Evolutionary conservation across 1,140 invertebrate species (phyloP), one percentile per base, ranked within the genome.

Genomic region (Anoplophora glabripennis): DNA sequence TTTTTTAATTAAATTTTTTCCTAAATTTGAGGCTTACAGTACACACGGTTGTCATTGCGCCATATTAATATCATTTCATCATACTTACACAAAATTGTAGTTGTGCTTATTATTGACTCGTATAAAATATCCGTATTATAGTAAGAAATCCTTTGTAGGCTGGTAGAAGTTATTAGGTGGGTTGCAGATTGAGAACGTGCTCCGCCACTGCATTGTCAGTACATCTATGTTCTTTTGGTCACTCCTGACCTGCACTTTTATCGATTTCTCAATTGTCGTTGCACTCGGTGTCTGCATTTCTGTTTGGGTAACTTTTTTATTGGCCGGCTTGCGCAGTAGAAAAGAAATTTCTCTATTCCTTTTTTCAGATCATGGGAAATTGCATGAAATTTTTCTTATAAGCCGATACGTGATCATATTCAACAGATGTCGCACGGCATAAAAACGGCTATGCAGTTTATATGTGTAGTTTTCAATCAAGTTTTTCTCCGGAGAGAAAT

Each of bases 211-310:
- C 5, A 5, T 28, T 28, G 21, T 28, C 21, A 28, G 21, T 28
- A 28, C 21, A 28, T 52, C n/a, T 11, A 11, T 38, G 14, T 21
- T 57, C 46, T 62, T 38, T 14, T 33, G 17, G 34, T 59, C 49
- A 64, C 33, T 53, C 62, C 62, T 64, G 62, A 64, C 62, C 62
- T 64, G 62, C 57, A 61, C 48, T 53, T 64, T 64, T 64, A 64
- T 64, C 58, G 62, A 64, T 64, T 64, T 46, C 46, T 49, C 54
- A 62, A 62, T 62, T 62, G 59, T 59, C 61, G 57, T 59, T 63
- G 61, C 61, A 63, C 51, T 59, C 61, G 8, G 52, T 54, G 61
- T 63, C 61, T 63, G 56, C 61, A 63, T 52, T 52, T 58, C 51
- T 57, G 55, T 62, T 62, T 62, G 34, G 59, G 47, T 61, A 46